Evolutionary conservation across 2,888 invertebrate species (phyloP).

Genomic region (Tetragnatha montana): DNA sequence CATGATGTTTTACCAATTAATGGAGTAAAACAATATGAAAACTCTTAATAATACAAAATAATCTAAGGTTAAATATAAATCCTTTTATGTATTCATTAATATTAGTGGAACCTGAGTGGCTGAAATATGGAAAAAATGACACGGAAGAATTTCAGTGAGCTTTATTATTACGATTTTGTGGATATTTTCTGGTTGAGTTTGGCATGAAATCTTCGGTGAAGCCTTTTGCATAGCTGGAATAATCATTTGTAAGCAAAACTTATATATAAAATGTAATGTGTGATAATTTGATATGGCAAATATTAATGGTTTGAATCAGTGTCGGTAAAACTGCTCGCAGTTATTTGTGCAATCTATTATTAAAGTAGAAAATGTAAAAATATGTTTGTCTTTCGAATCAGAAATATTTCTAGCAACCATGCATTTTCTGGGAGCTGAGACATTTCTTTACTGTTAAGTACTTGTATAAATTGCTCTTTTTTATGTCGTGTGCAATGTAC

Average conservation of each 20-base stretch:
- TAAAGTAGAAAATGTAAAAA: slow-evolving; percentile 14
- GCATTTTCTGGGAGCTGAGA: not conserved
- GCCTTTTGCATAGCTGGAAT: not conserved
- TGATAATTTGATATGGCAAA: not conserved
- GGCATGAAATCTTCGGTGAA: not conserved
- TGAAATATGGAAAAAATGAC: not conserved
- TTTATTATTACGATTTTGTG: not conserved
- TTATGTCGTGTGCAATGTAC: slow-evolving; percentile 59
- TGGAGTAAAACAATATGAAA: too few species aligned
- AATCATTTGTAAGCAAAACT: too few species aligned
- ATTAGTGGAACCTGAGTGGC: too few species aligned
- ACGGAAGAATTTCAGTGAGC: not conserved
- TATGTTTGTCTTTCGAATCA: not conserved
- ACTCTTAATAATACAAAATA: too few species aligned
- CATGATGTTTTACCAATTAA: too few species aligned
- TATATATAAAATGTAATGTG: too few species aligned
- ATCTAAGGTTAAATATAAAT: too few species aligned
- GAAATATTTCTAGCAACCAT: slow-evolving; percentile 8
- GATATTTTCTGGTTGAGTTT: not conserved
- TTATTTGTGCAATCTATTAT: slow-evolving; percentile 60
- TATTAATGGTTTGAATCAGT: not conserved
- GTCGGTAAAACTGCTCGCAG: slow-evolving; percentile 52
- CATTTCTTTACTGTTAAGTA: slow-evolving; percentile 42
- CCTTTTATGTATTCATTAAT: too few species aligned
- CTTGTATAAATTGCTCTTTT: slow-evolving; percentile 21